Base-by-base conservation (phyloP, 1,140 invertebrate species). In the Colletes gigas region DNA sequence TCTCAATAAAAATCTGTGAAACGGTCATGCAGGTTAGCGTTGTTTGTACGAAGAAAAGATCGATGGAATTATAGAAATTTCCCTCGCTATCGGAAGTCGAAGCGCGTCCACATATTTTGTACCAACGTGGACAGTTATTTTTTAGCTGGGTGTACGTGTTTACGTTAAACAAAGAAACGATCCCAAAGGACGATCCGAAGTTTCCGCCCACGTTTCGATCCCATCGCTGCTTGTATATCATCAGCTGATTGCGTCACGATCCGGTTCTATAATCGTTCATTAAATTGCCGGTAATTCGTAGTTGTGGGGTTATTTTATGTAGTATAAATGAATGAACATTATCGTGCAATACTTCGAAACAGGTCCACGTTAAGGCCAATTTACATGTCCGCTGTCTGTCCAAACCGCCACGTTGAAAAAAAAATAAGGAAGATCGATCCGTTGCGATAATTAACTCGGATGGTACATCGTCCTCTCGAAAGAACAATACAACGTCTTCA, bases 271-370 rank as follows among this genome's bases (percentile, higher is more conserved):
- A 72, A 78, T 78, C 73, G 70, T 73, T 79, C 77, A 79, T 79
- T 79, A 79, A 79, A 79, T 79, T 73, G 70, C 77, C 77, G 77
- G 77, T 79, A 79, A 79, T 79, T 79, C 52, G 69, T 79, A 21
- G 60, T 78, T 65, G 77, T 63, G 69, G 77, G 77, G 77, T 30
- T 79, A 73, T 79, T 79, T 79, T 79, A 79, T 79, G n/a, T 72
- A 78, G 50, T 72, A 78, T 72, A 72, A 78, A 78, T 73, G 76
- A 78, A 78, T 78, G 76, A 78, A 71, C 60, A 78, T 72, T 78
- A 78, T 55, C 76, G 77, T 71, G 39, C 69, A 55, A 73, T 15
- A 57, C 50, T 79, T 73, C 47, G 62, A 73, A 57, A 47, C 63
- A 10, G 30, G 19, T 47, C 15, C 19, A 66, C 9, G 52, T 76